Conservation (phyloP, 2,113 vertebrate species). For the Pseudorhombus dupliciocellatus region DNA sequence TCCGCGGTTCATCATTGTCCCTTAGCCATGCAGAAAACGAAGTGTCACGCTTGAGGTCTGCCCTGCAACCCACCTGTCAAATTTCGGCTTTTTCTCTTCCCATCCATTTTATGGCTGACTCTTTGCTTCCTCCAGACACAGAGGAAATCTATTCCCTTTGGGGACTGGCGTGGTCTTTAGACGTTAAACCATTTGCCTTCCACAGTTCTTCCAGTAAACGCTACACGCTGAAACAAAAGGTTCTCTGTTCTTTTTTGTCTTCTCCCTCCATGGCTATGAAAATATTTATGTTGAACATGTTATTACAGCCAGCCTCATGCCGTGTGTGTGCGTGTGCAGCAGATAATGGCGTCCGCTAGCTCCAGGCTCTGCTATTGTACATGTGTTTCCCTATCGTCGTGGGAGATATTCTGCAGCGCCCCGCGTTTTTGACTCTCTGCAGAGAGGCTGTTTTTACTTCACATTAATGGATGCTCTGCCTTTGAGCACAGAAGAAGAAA, state of each 20-base stretch:
- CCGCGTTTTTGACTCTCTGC: constrained; percentile 46
- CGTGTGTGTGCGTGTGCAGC: neutral
- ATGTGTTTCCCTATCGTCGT: constrained; percentile 37
- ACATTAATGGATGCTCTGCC: constrained; percentile 42
- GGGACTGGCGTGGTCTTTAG: constrained; percentile 7
- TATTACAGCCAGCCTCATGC: constrained; percentile 34
- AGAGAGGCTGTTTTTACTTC: constrained; percentile 40
- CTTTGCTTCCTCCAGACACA: constrained; percentile 18
- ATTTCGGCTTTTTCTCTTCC: constrained; percentile 36
- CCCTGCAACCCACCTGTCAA: constrained; percentile 56
- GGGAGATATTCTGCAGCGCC: constrained; percentile 4
- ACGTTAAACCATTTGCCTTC: constrained; percentile 51
- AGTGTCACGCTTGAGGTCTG: constrained; percentile 54
- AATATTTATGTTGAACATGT: constrained; percentile 41
- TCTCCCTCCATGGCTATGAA: constrained; percentile 18
- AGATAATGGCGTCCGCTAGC: constrained; percentile 25
- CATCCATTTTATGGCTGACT: constrained; percentile 6
- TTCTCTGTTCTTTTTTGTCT: constrained; percentile 6
- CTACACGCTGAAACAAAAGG: constrained; percentile 25
- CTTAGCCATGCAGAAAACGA: constrained; percentile 71
- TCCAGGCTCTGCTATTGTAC: constrained; percentile 14
- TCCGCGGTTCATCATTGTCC: constrained; percentile 62
- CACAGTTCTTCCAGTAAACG: constrained; percentile 41
- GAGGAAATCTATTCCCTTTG: constrained; percentile 20
- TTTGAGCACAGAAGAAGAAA: constrained; percentile 39